A percentile compares a stretch with the other conserved stretches of the same genome.
These are phyloP conservation scores for Artibeus lituratus DNA, from an alignment of 2,797 vertebrate species.

Conservation along the genomic window DNA sequence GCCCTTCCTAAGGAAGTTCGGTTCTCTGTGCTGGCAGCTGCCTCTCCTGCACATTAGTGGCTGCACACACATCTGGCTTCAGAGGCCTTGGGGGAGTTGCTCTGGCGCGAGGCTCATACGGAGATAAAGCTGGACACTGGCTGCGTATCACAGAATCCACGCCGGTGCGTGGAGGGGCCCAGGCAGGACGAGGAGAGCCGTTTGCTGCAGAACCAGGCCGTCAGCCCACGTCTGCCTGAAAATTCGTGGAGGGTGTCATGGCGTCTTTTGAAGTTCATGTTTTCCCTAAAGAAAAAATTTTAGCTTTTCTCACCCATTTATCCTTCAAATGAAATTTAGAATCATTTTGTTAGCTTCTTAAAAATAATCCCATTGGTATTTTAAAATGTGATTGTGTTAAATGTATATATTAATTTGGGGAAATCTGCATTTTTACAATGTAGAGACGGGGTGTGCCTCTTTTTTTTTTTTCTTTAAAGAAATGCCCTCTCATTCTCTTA, in stretches of 20 bases:
- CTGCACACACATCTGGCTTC: not conserved
- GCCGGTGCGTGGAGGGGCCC: no score
- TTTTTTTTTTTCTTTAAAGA: not conserved
- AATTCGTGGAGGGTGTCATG: not conserved
- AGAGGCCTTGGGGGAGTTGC: not conserved
- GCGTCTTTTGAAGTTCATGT: slow-evolving; percentile 13
- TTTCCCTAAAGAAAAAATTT: slow-evolving; percentile 26
- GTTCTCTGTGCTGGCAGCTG: not conserved
- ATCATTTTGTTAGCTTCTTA: slow-evolving; percentile 34
- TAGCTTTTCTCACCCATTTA: not conserved
- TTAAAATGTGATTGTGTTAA: slow-evolving; percentile 45
- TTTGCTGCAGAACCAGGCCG: not conserved
- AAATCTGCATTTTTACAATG: slow-evolving; percentile 7
- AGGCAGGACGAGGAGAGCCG: accelerated
- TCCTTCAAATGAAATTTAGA: slow-evolving; percentile 42
- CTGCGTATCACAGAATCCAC: not conserved
- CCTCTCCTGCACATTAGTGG: not conserved
- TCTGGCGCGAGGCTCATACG: not conserved
- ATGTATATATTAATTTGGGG: slow-evolving; percentile 45
- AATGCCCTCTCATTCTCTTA: not conserved
- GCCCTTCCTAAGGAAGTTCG: not conserved
- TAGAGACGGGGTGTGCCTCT: not conserved
- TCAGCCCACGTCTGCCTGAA: not conserved
- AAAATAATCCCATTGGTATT: slow-evolving; percentile 27
- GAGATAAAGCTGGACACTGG: not conserved